Evolutionary conservation across 2,888 invertebrate genomes (phyloP).

Genomic region (Cynaeus angustus): DNA sequence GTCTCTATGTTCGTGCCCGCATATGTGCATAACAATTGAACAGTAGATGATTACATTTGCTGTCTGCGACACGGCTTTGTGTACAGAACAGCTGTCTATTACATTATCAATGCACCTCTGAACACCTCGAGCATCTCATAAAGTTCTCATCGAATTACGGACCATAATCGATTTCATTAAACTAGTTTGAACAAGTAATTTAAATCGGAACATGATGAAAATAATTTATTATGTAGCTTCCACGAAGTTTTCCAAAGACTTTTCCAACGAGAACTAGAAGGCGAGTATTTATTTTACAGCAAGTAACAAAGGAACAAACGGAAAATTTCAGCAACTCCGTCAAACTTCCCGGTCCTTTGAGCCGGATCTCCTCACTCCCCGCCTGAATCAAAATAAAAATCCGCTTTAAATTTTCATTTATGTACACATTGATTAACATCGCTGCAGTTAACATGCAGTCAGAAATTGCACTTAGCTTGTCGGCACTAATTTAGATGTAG

Average conservation of each 20-base stretch:
- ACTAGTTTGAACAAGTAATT: slow-evolving; percentile 12
- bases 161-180: slow-evolving; percentile 11
- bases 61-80: slow-evolving; percentile 27
- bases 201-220: neutral
- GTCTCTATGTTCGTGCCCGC: neutral
- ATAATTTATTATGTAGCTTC: neutral
- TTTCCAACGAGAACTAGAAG: too few relatives aligned
- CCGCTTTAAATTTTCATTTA: neutral
- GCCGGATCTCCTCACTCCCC: too few relatives aligned
- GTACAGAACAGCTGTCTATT: slow-evolving; percentile 12
- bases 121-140: slow-evolving; percentile 31
- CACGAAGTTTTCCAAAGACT: neutral
- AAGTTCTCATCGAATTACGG: slow-evolving; percentile 25
- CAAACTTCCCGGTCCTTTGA: too few relatives aligned
- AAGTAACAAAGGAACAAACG: too few relatives aligned
- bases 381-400: too few relatives aligned
- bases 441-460: neutral
- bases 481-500: neutral
- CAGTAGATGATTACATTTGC: slow-evolving; percentile 13
- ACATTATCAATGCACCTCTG: slow-evolving; percentile 25
- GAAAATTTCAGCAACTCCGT: too few relatives aligned
- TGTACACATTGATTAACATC: neutral
- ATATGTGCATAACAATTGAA: slow-evolving; percentile 7
- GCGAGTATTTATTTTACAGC: too few relatives aligned
- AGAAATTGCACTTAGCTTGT: slow-evolving; percentile 2